Evolutionary conservation across 2,113 vertebrate genomes (phyloP).

Genomic region (Gymnogyps californianus): DNA sequence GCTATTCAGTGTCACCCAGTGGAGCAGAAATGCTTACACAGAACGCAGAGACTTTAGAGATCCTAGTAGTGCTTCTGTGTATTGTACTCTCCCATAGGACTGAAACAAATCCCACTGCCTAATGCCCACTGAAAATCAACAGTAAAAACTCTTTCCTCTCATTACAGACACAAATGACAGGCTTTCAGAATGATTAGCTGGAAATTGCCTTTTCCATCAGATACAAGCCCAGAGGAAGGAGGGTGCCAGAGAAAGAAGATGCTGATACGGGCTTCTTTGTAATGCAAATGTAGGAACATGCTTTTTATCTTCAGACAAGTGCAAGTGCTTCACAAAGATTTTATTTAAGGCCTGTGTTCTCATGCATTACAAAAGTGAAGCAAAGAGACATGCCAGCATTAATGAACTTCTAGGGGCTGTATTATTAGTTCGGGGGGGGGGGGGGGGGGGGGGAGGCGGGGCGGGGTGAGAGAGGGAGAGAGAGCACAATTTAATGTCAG

Average conservation of each 20-base stretch:
- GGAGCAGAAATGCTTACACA: neutral
- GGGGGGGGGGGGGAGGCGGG: too few species aligned
- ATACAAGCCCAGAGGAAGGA: constrained; percentile 48
- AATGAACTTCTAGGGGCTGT: constrained; percentile 52
- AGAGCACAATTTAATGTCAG: neutral
- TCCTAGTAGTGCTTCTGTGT: neutral
- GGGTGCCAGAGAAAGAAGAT: constrained; percentile 33
- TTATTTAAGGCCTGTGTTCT: constrained; percentile 62
- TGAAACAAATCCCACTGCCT: neutral
- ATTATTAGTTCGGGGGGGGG: too few species aligned
- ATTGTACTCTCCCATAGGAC: neutral
- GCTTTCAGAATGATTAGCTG: constrained; percentile 50
- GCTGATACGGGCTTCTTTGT: constrained; percentile 55
- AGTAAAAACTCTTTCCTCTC: constrained; percentile 8
- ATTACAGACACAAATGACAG: constrained; percentile 43
- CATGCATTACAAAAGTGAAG: constrained; percentile 62
- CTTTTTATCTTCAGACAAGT: constrained; percentile 68
- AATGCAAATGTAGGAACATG: constrained; percentile 64
- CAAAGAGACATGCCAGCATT: constrained; percentile 52
- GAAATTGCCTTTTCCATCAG: constrained; percentile 59
- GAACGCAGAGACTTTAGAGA: neutral
- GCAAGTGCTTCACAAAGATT: constrained; percentile 62
- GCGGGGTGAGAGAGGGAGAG: too few species aligned
- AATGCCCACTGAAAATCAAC: constrained; percentile 17
- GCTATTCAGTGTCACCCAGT: neutral